These are phyloP conservation scores for Todiramphus saurophagus DNA, from an alignment of 2,113 vertebrate species.

Conservation along the genomic window DNA sequence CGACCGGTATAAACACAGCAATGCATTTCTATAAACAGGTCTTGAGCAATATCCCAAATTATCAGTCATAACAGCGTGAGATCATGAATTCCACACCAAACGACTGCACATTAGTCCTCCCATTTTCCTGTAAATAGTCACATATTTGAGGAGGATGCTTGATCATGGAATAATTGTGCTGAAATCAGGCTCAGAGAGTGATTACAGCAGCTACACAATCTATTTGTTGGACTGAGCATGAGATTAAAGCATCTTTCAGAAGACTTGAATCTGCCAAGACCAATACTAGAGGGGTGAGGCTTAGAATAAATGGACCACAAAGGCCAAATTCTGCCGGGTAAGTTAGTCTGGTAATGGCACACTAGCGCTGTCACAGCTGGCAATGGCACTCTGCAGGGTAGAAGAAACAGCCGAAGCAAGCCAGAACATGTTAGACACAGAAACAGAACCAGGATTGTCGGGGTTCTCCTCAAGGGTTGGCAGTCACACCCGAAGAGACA, in stretches of 20 bases:
- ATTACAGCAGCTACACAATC: neutral
- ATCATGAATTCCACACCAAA: neutral
- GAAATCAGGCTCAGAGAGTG: neutral
- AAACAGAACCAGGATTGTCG: neutral
- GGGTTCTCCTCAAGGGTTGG: neutral
- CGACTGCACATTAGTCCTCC: neutral
- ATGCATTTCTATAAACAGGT: neutral
- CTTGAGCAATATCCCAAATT: neutral
- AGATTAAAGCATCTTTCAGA: too few relatives aligned
- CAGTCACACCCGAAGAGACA: neutral
- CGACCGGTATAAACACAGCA: neutral
- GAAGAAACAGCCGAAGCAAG: neutral
- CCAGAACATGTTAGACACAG: neutral
- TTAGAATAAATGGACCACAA: neutral
- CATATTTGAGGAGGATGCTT: neutral
- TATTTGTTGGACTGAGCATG: neutral
- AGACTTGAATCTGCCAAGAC: neutral
- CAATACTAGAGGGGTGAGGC: neutral
- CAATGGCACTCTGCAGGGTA: neutral
- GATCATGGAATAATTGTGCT: neutral
- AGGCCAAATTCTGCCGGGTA: neutral
- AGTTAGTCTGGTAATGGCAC: neutral
- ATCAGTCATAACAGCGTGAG: neutral
- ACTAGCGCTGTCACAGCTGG: neutral
- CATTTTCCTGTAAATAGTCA: neutral